phyloP scores from a whole-genome alignment of 1,140 invertebrate species.

The Tachypleus tridentatus region DNA sequence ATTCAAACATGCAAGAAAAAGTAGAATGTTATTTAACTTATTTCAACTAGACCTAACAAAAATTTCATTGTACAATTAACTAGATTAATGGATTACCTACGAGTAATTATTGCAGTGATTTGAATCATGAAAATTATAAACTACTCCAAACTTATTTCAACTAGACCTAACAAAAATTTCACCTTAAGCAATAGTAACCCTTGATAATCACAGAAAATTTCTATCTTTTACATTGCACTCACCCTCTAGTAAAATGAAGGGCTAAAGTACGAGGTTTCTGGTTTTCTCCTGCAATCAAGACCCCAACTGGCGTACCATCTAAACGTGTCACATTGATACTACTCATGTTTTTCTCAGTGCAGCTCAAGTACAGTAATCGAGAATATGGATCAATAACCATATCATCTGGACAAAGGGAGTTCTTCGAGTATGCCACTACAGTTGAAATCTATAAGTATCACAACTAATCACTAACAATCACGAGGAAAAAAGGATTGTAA shows the following conservation, averaged over 20 bases:
- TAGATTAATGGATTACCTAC: too few relatives aligned
- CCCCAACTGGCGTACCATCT: constrained; percentile 51
- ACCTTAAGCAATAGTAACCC: too few relatives aligned
- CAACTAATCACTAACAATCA: too few relatives aligned
- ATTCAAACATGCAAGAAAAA: too few relatives aligned
- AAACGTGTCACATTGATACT: constrained; percentile 70
- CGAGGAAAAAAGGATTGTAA: neutral
- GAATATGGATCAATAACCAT: constrained; percentile 73
- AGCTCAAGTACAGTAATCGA: constrained; percentile 75
- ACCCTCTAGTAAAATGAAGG: constrained; percentile 61
- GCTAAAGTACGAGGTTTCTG: constrained; percentile 70
- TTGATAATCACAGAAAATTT: neutral
- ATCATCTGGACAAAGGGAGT: constrained; percentile 51
- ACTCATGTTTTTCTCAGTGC: constrained; percentile 53
- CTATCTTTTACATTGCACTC: constrained; percentile 14
- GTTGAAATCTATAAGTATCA: constrained; percentile 37
- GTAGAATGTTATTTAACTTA: too few relatives aligned
- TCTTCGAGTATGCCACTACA: constrained; percentile 42
- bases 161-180: too few relatives aligned
- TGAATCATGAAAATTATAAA: too few relatives aligned
- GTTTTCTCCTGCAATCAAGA: constrained; percentile 50
- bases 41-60: too few relatives aligned
- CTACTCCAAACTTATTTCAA: too few relatives aligned
- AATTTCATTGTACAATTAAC: too few relatives aligned
- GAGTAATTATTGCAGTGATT: too few relatives aligned